A percentile compares a stretch with the other conserved stretches of the same genome.
Evolutionary conservation across 1,140 invertebrate species (phyloP).

Genomic region (Habropoda laboriosa): DNA sequence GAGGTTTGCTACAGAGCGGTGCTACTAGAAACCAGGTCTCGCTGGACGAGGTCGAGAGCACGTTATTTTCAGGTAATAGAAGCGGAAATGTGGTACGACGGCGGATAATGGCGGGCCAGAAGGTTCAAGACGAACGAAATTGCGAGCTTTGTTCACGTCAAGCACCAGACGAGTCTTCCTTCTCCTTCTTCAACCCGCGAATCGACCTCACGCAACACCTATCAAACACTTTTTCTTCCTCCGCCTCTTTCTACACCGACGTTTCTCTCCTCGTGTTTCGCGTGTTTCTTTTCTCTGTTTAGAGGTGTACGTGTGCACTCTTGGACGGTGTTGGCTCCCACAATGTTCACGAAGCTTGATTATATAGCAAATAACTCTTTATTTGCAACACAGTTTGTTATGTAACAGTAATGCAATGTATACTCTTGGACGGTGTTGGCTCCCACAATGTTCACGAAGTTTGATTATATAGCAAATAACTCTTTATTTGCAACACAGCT

Average conservation of each 20-base stretch:
- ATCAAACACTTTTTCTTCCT: slow-evolving; percentile 14
- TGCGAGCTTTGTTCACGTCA: slow-evolving; percentile 66
- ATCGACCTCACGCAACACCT: not conserved
- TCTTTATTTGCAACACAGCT: no score
- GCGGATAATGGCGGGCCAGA: slow-evolving; percentile 6
- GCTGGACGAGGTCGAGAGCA: slow-evolving; percentile 22
- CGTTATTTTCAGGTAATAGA: slow-evolving; percentile 54
- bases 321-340: no score
- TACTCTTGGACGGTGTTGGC: no score
- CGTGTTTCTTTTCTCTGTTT: slow-evolving; percentile 8
- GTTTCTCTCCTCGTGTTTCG: not conserved
- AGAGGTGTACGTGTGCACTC: no score
- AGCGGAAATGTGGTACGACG: slow-evolving; percentile 18
- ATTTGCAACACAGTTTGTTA: no score
- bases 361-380: no score
- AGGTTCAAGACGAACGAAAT: slow-evolving; percentile 56
- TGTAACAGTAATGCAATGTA: no score
- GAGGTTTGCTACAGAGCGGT: no score
- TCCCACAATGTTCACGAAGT: no score
- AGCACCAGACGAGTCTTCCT: slow-evolving; percentile 38
- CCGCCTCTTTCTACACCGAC: no score
- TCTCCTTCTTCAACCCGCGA: not conserved
- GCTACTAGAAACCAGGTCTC: slow-evolving; percentile 9
- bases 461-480: no score
- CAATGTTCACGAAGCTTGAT: no score